Evolutionary conservation across 1,140 invertebrate species (phyloP), one percentile per base, ranked within the genome.

Genomic region (Zaprionus ghesquierei): DNA sequence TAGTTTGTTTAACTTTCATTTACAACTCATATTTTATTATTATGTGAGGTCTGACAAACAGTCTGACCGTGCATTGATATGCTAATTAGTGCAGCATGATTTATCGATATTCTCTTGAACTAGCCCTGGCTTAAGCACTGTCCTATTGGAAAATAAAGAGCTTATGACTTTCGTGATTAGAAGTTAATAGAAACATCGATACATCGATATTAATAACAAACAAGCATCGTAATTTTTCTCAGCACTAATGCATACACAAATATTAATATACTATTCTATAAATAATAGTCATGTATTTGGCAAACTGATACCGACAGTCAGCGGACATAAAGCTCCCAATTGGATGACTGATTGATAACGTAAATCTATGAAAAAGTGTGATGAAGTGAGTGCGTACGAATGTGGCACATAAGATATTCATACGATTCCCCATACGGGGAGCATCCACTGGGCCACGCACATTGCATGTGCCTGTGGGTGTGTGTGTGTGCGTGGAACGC

Each of bases 331-430:
- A 63, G 71, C 33, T 56, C 35, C 41, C 59, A 59, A 66, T 84
- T 80, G 58, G 85, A 87, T 89, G 85, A 87, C 84, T 89, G 84
- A 87, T 87, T 89, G 84, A 84, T 87, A 85, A 68, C 69, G 84
- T 62, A 65, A 81, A 77, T 72, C 66, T 69, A 76, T 44, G 69
- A 70, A 46, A 61, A 65, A 66, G 65, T 84, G 70, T 82, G 79
- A 75, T 70, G 71, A 75, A 77, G 77, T 46, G 41, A 20, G 41
- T 46, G 41, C 56, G 58, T 79, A 44, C 31, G 73, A 54, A 70
- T 62, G 44, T 50, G 74, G 50, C 79, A 62, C 84, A 89, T 87
- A 79, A 87, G 80, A 80, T 87, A 89, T 87, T 87, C 84, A 87
- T 87, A 66, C 69, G 79, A 72, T 29, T 75, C 66, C 33, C 6